Evolutionary conservation across 2,113 vertebrate genomes (phyloP).

Genomic region (Oplegnathus fasciatus): DNA sequence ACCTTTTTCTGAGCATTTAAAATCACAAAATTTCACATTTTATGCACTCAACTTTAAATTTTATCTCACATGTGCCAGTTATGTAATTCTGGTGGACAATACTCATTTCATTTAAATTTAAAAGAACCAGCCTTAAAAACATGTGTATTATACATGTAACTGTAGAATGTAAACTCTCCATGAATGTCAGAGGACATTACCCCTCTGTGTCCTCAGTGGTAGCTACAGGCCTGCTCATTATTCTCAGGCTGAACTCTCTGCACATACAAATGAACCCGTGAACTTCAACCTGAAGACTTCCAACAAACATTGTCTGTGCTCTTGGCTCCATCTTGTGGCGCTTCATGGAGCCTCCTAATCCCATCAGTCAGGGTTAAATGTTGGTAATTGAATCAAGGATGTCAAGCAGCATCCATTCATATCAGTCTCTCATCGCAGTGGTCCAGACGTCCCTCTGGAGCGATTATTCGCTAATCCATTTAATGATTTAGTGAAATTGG

Average conservation of each 20-base stretch:
- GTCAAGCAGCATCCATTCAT: constrained; percentile 51
- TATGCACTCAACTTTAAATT: background rate
- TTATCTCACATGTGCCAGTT: background rate
- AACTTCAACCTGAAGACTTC: background rate
- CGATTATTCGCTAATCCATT: constrained; percentile 24
- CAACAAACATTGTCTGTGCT: constrained; percentile 2
- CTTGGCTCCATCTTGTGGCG: constrained; percentile 73
- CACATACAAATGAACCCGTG: background rate
- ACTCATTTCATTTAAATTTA: background rate
- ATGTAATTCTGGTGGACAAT: background rate
- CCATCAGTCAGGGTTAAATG: constrained; percentile 32
- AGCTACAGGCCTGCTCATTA: background rate
- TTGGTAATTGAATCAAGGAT: constrained; percentile 58
- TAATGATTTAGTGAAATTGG: constrained; percentile 32
- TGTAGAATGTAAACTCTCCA: background rate
- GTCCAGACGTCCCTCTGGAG: constrained; percentile 43
- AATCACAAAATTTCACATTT: background rate
- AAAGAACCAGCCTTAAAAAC: background rate
- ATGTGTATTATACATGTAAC: background rate
- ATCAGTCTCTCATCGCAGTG: constrained; percentile 20
- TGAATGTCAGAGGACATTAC: background rate
- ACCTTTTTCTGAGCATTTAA: too few species aligned
- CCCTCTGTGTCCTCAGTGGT: background rate
- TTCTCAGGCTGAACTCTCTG: background rate
- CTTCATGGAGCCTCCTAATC: background rate